Evolutionary conservation across 2,888 invertebrate species (phyloP).

Genomic region (Leptinotarsa haldemani): DNA sequence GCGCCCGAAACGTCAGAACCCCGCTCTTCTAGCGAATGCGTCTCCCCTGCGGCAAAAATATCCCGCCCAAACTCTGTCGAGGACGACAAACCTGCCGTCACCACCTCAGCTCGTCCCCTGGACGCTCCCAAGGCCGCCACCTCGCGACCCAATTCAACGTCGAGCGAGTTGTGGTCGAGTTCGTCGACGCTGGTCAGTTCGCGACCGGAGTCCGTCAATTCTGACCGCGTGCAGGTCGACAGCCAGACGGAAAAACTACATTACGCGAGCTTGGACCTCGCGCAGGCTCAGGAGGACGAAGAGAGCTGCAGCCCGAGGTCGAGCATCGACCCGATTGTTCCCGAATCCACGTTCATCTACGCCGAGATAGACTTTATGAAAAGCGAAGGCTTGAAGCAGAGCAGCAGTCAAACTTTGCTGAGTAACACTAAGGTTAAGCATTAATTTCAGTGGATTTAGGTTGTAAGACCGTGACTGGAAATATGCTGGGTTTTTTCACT

Average conservation of each 20-base stretch:
- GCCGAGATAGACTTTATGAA: conserved; percentile 85
- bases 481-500: background rate
- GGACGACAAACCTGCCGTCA: conserved; percentile 56
- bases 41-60: conserved; percentile 54
- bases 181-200: conserved; percentile 63
- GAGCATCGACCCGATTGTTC: background rate
- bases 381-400: conserved; percentile 67
- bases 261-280: conserved; percentile 76
- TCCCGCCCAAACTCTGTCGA: conserved; percentile 63
- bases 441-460: conserved; percentile 37
- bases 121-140: conserved; percentile 44
- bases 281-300: conserved; percentile 55
- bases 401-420: conserved; percentile 41
- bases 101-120: background rate
- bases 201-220: conserved; percentile 62
- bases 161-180: conserved; percentile 61
- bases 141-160: conserved; percentile 61
- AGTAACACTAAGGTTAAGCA: conserved; percentile 57
- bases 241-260: conserved; percentile 66
- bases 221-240: conserved; percentile 56
- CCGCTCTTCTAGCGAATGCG: conserved; percentile 43
- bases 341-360: conserved; percentile 71
- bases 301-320: conserved; percentile 55
- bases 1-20: conserved; percentile 41
- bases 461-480: background rate